Evolutionary conservation across 2,797 vertebrate species (phyloP), one percentile per base, ranked within the genome.

Genomic region (Lerista edwardsae): DNA sequence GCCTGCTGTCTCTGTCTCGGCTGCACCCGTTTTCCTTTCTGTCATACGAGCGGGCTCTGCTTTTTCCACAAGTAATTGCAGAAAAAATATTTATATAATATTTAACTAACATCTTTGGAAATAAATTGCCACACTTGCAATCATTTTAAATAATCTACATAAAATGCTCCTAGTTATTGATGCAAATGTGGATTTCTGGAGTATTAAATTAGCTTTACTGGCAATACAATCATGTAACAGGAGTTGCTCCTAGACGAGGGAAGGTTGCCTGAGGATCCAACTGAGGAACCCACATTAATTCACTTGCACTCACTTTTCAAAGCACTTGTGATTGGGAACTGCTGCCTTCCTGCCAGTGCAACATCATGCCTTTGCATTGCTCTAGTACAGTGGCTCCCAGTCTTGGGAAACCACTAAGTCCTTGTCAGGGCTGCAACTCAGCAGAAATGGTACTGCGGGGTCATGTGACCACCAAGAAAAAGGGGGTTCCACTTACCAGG

Each of bases 121-220:
- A 81, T 75, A 85, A 80, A 81, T n/a, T 17, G 12, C 36, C 23
- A 67, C 29, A n/a, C n/a, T 80, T 85, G 72, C 14, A 75, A n/a
- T 75, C 36, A 68, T 74, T 67, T 69, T 80, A 88, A 80, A 11
- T 3, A 64, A 6, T 6, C 47, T n/a, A 8, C 79, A 64, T 71
- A 75, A 84, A 86, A 27, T 82, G 34, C 78, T 86, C 72, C 78
- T 72, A 61, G 59, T 85, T 90, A 91, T 79, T 75, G 83, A 89
- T 73, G 25, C 55, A 78, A 88, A 91, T 72, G 86, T 82, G 82
- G 80, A 15, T 11, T 86, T 73, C 29, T 88, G 87, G 86, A 89
- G 34, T 61, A 80, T 76, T 91, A 91, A 91, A 92, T 91, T 1
- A 91, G 71, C 88, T 91, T 91, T 85, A 92, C 89, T 89, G 88